These are phyloP conservation scores for Rhamnusium bicolor DNA, from an alignment of 2,888 invertebrate species.

Conservation along the genomic window DNA sequence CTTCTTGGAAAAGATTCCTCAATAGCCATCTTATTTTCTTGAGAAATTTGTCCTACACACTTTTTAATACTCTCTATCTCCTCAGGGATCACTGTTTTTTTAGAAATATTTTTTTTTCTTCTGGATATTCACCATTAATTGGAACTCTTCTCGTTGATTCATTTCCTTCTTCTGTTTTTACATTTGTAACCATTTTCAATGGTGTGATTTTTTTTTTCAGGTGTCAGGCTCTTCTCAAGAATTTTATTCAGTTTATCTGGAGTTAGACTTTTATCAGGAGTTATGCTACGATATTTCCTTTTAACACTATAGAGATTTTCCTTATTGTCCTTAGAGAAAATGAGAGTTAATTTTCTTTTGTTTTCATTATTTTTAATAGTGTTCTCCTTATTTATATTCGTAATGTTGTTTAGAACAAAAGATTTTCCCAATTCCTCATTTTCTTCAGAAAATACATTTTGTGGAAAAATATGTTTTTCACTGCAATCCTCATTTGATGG, in stretches of 20 bases:
- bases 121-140: background rate
- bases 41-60: background rate
- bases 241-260: background rate
- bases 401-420: slow-evolving; percentile 37
- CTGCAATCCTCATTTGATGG: too few species aligned
- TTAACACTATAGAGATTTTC: slow-evolving; percentile 54
- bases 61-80: background rate
- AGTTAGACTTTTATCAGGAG: slow-evolving; percentile 33
- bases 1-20: background rate
- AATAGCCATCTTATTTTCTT: background rate
- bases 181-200: too few species aligned
- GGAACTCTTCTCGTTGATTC: background rate
- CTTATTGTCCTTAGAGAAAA: slow-evolving; percentile 54
- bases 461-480: background rate
- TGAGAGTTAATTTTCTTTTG: slow-evolving; percentile 48
- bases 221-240: background rate
- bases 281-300: slow-evolving; percentile 53
- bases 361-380: slow-evolving; percentile 31
- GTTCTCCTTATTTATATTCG: slow-evolving; percentile 21
- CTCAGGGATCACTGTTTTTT: background rate
- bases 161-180: too few species aligned
- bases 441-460: background rate
- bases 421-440: background rate
- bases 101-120: background rate
- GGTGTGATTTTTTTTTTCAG: background rate